Percentiles rank a stretch among this genome's conserved stretches.
Evolutionary conservation across 2,888 invertebrate genomes (phyloP).

Genomic region (Xestobium rufovillosum): DNA sequence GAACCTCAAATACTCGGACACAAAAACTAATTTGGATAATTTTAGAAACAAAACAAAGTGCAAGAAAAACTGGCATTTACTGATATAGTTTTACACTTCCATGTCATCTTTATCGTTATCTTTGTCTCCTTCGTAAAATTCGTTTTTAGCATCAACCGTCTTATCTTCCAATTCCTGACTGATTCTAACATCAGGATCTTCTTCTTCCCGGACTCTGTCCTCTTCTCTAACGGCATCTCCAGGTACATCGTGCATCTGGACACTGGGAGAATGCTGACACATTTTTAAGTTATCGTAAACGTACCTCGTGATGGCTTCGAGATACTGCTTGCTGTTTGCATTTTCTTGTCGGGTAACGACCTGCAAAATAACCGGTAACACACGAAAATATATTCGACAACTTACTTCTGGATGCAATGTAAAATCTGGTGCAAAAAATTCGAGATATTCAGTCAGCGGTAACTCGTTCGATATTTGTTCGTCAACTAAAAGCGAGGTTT

Average conservation of each 20-base stretch:
- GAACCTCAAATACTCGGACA: too few species aligned
- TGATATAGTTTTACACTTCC: constrained; percentile 40
- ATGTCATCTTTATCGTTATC: constrained; percentile 73
- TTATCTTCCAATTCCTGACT: constrained; percentile 74
- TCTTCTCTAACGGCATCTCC: constrained; percentile 72
- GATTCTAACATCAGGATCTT: constrained; percentile 75
- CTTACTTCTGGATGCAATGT: constrained; percentile 85
- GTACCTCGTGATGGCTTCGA: constrained; percentile 78
- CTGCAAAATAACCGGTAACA: too few species aligned
- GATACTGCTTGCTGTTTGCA: constrained; percentile 90
- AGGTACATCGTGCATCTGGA: constrained; percentile 96
- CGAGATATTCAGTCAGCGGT: constrained; percentile 92
- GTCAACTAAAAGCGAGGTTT: constrained; percentile 89
- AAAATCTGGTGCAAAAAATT: constrained; percentile 97
- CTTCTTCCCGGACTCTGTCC: constrained; percentile 62
- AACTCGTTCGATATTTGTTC: constrained; percentile 91
- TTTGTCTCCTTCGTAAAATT: constrained; percentile 85
- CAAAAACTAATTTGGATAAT: too few species aligned
- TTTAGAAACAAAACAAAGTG: too few species aligned
- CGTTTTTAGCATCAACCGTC: constrained; percentile 75
- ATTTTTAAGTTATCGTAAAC: constrained; percentile 90
- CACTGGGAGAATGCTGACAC: constrained; percentile 89
- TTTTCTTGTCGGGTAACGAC: constrained; percentile 82
- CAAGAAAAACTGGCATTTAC: too few species aligned
- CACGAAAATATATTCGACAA: too few species aligned